Evolutionary conservation across 2,888 invertebrate species (phyloP).

Genomic region (Camponotus fellah): DNA sequence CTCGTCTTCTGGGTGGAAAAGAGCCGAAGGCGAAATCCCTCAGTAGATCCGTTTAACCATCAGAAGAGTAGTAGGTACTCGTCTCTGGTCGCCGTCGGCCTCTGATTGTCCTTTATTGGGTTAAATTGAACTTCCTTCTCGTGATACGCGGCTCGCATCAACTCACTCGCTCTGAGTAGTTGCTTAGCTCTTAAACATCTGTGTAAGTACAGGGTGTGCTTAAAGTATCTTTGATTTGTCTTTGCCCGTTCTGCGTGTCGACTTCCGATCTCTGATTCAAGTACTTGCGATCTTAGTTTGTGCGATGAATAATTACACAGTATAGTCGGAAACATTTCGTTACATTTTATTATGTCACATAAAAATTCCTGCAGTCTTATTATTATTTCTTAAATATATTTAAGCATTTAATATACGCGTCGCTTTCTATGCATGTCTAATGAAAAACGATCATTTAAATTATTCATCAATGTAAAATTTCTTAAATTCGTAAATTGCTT

Average conservation of each 20-base stretch:
- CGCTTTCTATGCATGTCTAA: not conserved
- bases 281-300: constrained; percentile 10
- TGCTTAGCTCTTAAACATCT: constrained; percentile 85
- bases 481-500: not conserved
- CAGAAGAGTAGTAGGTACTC: constrained; percentile 83
- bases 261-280: constrained; percentile 48
- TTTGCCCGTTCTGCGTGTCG: constrained; percentile 54
- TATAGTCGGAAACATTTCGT: not conserved
- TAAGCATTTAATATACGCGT: not conserved
- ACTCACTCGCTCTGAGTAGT: constrained; percentile 84
- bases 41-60: constrained; percentile 79
- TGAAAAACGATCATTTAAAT: not conserved
- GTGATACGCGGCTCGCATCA: constrained; percentile 86
- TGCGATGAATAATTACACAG: constrained; percentile 1
- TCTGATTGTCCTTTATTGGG: constrained; percentile 86
- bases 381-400: not conserved
- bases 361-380: not conserved
- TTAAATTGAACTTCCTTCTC: constrained; percentile 86
- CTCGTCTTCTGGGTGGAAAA: constrained; percentile 75
- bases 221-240: constrained; percentile 79
- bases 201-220: constrained; percentile 84
- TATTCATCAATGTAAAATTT: not conserved
- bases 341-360: not conserved
- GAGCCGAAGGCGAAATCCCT: constrained; percentile 77
- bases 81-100: constrained; percentile 85